Base-by-base conservation (phyloP, 2,113 vertebrate genomes). In the Clinocottus analis region DNA sequence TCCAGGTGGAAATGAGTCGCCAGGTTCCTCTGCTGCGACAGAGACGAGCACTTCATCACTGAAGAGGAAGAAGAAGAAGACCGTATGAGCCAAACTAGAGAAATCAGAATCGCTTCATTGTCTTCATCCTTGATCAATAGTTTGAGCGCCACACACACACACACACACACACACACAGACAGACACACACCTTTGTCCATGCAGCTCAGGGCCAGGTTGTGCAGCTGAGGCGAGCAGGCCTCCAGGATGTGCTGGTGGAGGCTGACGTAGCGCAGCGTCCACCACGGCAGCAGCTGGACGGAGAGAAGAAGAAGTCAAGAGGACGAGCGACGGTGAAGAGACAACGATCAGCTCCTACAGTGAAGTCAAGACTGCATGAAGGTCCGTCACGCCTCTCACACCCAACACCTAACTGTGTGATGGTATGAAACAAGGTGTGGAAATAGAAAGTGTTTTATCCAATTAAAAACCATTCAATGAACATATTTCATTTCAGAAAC, bases 171-270 rank as follows among this genome's bases (percentile, higher is more conserved):
- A 37, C 37, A 31, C 29, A 31, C 33, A 33, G 4, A 33, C 33
- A 33, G 4, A 33, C 37, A 37, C 37, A 37, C 37, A 37, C 98
- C 97, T 96, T 94, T 92, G 55, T 95, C 91, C 49, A 97, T 94
- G 91, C 95, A 94, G 73, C 69, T 78, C 67, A 94, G 92, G 3
- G 95, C 95, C 79, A 97, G 56, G 75, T 55, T 39, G 58, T 95
- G 94, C 1, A 99, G 96, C 84, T 96, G 93, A 17, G 90, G 93
- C 7, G 98, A 99, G 69, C 96, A 95, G 41, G 96, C 97, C 84
- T 97, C 98, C 66, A 99, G 88, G 80, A 99, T 75, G 37, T 98
- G 97, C 90, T 99, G 98, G 82, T 99, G 98, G 79, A 98, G 91
- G 77, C 85, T 94, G 72, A 95, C 83, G 80, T 93, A 99, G 66